phyloP scores from a whole-genome alignment of 2,113 vertebrate genomes.

The Epinephelus moara region DNA sequence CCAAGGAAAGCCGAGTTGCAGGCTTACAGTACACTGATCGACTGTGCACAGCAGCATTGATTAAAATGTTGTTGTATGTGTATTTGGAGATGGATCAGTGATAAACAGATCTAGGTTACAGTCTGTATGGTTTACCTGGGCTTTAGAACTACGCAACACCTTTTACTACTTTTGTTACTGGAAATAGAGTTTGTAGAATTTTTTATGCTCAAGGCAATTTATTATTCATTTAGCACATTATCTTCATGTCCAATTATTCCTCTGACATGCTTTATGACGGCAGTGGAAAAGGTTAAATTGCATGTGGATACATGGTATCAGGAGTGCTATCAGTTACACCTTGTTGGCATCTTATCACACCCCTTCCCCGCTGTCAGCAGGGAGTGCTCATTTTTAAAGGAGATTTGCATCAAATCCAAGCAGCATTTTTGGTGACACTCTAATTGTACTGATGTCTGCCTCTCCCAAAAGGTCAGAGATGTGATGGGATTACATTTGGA shows the following conservation, averaged over 20 bases:
- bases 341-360: slow-evolving; percentile 87
- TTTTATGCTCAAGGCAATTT: slow-evolving; percentile 24
- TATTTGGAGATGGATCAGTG: background rate
- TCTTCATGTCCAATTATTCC: slow-evolving; percentile 62
- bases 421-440: slow-evolving; percentile 82
- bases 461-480: slow-evolving; percentile 88
- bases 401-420: slow-evolving; percentile 89
- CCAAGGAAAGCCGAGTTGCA: background rate
- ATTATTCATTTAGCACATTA: slow-evolving; percentile 61
- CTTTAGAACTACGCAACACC: background rate
- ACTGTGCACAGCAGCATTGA: background rate
- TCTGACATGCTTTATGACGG: slow-evolving; percentile 59
- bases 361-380: slow-evolving; percentile 86
- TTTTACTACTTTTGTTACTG: slow-evolving; percentile 9
- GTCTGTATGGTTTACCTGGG: background rate
- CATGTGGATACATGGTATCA: slow-evolving; percentile 82
- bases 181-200: slow-evolving; percentile 8
- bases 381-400: slow-evolving; percentile 85
- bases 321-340: slow-evolving; percentile 88
- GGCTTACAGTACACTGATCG: background rate
- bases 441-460: slow-evolving; percentile 89
- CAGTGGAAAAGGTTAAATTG: slow-evolving; percentile 78
- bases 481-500: slow-evolving; percentile 90
- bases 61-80: background rate
- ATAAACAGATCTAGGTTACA: background rate